Base-by-base conservation (phyloP, 2,797 vertebrate genomes). In the Chaetophractus vellerosus region DNA sequence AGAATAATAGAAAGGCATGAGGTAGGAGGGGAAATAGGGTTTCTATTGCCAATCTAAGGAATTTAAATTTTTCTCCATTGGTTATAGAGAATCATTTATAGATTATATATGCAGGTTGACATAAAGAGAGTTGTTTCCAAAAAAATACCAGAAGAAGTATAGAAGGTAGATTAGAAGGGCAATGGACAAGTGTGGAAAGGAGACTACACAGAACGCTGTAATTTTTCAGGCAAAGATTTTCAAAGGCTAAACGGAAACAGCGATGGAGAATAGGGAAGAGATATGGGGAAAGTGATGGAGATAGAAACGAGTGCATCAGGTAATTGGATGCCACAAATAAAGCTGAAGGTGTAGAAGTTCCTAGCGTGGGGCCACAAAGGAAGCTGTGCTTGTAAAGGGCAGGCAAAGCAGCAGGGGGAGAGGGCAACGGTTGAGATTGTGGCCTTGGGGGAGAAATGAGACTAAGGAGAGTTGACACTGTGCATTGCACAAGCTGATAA, bases 361-460 rank as follows among this genome's bases (percentile, higher is more conserved):
- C 5, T 68, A 76, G 5, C 19, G 5, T 68, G 8, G 1, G 48
- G 8, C 48, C 9, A 0, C 16, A 7, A 50, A 90, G 63, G 48
- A 19, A 15, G 31, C 9, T 57, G 6, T 23, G 72, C 23, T 23
- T 84, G 0, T 50, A 26, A 86, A 41, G 9, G 0, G 28, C 10
- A 24, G 0, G 19, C 19, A 55, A 24, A 18, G 0, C 4, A 18
- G 38, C 1, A 48, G 28, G 15, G 16, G 9, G 14, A 48, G 19
- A 15, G 0, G 1, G 1, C 3, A 5, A 7, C 12, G 5, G 9
- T 21, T 86, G 63, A 28, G 36, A 66, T 0, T 8, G 12, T 19
- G 21, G 0, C 23, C 36, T 6, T 48, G 15, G 24, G 10, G 28
- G 14, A 23, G 10, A 38, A 63, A 45, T 5, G 31, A 87, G 5